A percentile compares a stretch with the other conserved stretches of the same genome.
Evolutionary conservation across 2,113 vertebrate species (phyloP).

Genomic region (Osmerus mordax): DNA sequence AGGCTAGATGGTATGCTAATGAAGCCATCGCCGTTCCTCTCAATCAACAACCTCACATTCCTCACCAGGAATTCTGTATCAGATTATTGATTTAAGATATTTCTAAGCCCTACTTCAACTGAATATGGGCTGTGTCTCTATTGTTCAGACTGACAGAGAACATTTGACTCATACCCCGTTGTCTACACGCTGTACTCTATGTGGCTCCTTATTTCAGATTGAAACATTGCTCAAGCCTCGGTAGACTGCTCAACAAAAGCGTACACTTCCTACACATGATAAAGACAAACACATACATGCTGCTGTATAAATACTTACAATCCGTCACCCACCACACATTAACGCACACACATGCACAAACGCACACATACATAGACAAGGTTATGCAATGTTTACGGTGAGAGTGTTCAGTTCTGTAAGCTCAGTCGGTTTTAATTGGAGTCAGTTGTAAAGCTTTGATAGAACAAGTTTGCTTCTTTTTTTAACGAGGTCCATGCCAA

Average conservation of each 20-base stretch:
- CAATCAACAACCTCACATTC: background rate
- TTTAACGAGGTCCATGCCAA: conserved; percentile 41
- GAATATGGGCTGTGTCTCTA: background rate
- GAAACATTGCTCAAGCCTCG: background rate
- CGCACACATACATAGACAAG: background rate
- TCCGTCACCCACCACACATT: background rate
- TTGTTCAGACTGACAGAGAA: no score
- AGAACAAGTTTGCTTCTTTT: conserved; percentile 22
- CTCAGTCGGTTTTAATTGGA: conserved; percentile 50
- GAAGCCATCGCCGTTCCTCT: no score
- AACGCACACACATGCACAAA: background rate
- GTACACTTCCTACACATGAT: background rate
- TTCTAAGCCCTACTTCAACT: background rate
- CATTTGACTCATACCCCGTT: background rate
- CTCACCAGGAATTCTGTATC: background rate
- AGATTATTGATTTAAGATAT: background rate
- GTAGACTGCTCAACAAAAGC: background rate
- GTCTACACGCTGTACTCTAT: background rate
- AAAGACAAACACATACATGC: background rate
- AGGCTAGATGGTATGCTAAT: no score
- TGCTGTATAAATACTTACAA: background rate
- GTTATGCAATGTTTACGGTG: background rate
- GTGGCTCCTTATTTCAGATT: background rate
- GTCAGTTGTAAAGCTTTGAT: background rate
- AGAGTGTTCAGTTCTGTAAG: background rate